These are phyloP conservation scores for Aphrophora alni DNA, from an alignment of 2,888 invertebrate species.

Conservation along the genomic window DNA sequence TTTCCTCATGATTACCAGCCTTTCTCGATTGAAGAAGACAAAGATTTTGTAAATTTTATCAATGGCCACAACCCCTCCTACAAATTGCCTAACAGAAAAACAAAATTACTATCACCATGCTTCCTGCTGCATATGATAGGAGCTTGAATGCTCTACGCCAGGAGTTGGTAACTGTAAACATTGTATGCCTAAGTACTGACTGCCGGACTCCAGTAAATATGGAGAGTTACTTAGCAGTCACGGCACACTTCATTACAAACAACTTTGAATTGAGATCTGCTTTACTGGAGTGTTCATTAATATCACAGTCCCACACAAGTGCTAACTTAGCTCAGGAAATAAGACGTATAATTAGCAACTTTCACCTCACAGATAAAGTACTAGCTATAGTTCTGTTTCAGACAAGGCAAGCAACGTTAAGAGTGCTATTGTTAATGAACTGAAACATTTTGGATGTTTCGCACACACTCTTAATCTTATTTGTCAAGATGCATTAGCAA, in stretches of 20 bases:
- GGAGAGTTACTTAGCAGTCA: slow-evolving; percentile 29
- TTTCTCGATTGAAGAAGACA: slow-evolving; percentile 33
- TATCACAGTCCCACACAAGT: slow-evolving; percentile 13
- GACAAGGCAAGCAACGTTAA: slow-evolving; percentile 23
- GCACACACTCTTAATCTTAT: slow-evolving; percentile 28
- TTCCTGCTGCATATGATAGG: slow-evolving; percentile 24
- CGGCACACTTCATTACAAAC: slow-evolving; percentile 16
- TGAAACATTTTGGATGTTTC: slow-evolving; percentile 30
- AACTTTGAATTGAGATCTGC: slow-evolving; percentile 21
- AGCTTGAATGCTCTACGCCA: neutral
- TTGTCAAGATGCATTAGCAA: neutral
- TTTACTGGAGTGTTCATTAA: slow-evolving; percentile 12
- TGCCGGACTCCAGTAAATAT: slow-evolving; percentile 13
- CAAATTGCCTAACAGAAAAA: slow-evolving; percentile 17
- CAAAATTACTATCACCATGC: neutral
- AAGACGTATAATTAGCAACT: neutral
- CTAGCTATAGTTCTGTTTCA: slow-evolving; percentile 15
- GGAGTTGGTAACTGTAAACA: neutral
- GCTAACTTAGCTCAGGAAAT: slow-evolving; percentile 15
- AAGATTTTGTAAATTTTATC: slow-evolving; percentile 17
- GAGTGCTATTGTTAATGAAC: slow-evolving; percentile 19
- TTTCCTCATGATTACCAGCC: slow-evolving; percentile 30
- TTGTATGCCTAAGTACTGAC: slow-evolving; percentile 26
- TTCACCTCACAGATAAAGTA: neutral
- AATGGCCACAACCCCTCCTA: neutral